phyloP scores from a whole-genome alignment of 2,797 vertebrate genomes.

The Sphenodon punctatus region DNA sequence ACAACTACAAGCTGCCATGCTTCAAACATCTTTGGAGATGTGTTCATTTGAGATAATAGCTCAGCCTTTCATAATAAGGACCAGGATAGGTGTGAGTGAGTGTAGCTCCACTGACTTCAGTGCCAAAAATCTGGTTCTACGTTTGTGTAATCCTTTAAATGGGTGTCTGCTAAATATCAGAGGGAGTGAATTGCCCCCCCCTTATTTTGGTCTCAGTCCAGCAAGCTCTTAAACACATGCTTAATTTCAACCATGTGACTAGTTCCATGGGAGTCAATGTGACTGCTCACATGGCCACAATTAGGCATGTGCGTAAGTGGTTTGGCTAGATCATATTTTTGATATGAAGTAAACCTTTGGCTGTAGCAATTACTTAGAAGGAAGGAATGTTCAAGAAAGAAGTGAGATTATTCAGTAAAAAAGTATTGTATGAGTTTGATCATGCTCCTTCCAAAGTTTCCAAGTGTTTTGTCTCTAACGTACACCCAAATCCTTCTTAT shows the following conservation, averaged over 20 bases:
- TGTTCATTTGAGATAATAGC: neutral
- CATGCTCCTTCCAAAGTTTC: neutral
- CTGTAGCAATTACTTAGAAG: fast-evolving
- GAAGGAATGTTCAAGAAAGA: neutral
- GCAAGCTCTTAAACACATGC: neutral
- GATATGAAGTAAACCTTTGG: neutral
- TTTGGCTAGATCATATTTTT: neutral
- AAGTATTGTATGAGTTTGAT: neutral
- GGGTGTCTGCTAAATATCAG: neutral
- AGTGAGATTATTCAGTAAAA: neutral
- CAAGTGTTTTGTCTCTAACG: no score
- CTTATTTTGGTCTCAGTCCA: neutral
- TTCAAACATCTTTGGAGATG: neutral
- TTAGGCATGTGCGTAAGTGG: neutral
- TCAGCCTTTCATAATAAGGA: neutral
- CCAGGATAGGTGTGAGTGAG: no score
- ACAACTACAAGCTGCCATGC: neutral
- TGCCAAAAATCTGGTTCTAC: neutral
- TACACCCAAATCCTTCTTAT: no score
- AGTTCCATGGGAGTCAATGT: neutral
- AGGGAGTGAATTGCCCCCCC: neutral
- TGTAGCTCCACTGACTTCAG: neutral
- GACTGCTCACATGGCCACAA: neutral
- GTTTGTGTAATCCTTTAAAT: neutral
- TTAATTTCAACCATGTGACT: neutral